These are phyloP conservation scores for Tonatia bakeri DNA, from an alignment of 2,113 vertebrate genomes.

Conservation along the genomic window DNA sequence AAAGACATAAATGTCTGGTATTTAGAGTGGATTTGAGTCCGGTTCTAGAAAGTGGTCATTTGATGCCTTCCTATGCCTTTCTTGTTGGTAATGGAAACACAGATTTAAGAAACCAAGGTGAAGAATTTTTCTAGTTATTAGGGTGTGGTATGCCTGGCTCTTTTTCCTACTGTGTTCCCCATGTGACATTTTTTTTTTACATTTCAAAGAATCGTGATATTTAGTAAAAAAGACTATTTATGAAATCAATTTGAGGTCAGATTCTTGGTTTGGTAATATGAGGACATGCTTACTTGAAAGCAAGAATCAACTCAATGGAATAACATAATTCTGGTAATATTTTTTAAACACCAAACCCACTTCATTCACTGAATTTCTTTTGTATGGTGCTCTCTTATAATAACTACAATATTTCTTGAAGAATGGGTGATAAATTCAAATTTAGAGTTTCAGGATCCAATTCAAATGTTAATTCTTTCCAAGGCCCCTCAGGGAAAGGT, in stretches of 20 bases:
- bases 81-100: not conserved
- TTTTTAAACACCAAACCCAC: slow-evolving; percentile 14
- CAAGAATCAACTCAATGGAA: not conserved
- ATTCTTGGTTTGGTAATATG: slow-evolving; percentile 1
- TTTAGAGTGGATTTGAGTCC: not conserved
- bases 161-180: not conserved
- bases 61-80: not conserved
- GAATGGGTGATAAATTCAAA: slow-evolving; percentile 31
- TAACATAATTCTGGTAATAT: slow-evolving; percentile 12
- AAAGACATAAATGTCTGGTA: not conserved
- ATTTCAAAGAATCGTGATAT: not conserved
- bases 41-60: not conserved
- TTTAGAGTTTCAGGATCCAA: slow-evolving; percentile 39
- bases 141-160: not conserved
- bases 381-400: not conserved
- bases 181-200: not conserved
- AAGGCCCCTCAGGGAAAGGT: not conserved
- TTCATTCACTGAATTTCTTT: slow-evolving; percentile 31
- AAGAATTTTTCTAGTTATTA: not conserved
- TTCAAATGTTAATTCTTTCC: slow-evolving; percentile 52
- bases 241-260: not conserved
- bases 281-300: not conserved
- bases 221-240: slow-evolving; percentile 49
- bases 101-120: not conserved
- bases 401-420: slow-evolving; percentile 16